phyloP scores from a whole-genome alignment of 2,113 vertebrate genomes.

The Sylvicapra grimmia region DNA sequence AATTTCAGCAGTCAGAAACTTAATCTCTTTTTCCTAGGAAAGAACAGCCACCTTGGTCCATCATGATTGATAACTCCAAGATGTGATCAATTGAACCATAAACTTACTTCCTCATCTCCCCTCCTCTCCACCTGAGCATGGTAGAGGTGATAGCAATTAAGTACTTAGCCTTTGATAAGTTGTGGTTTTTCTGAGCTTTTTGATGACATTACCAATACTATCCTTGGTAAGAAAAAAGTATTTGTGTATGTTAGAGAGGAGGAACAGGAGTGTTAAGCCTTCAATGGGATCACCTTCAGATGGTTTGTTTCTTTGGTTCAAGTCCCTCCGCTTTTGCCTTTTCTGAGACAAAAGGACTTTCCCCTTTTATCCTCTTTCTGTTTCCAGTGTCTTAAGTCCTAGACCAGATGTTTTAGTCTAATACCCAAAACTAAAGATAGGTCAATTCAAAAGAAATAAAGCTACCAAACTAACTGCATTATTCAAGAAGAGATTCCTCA shows the following conservation, averaged over 20 bases:
- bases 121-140: background rate
- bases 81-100: accelerated
- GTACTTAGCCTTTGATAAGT: background rate
- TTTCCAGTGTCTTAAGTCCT: background rate
- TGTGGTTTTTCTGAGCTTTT: background rate
- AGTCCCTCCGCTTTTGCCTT: background rate
- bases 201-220: background rate
- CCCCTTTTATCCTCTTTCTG: background rate
- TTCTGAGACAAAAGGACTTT: background rate
- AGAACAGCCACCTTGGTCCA: background rate
- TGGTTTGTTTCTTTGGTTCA: background rate
- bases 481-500: background rate
- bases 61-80: accelerated
- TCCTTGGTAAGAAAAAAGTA: background rate
- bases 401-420: background rate
- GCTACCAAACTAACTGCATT: background rate
- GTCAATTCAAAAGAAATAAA: background rate
- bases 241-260: background rate
- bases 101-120: background rate
- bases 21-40: slow-evolving; percentile 89
- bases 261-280: background rate
- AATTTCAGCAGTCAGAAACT: slow-evolving; percentile 86
- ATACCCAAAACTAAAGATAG: background rate
- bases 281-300: background rate
- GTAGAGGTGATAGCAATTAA: background rate